Evolutionary conservation across 2,888 invertebrate genomes (phyloP), one percentile per base, ranked within the genome.

Genomic region (Stenodera caucasica): DNA sequence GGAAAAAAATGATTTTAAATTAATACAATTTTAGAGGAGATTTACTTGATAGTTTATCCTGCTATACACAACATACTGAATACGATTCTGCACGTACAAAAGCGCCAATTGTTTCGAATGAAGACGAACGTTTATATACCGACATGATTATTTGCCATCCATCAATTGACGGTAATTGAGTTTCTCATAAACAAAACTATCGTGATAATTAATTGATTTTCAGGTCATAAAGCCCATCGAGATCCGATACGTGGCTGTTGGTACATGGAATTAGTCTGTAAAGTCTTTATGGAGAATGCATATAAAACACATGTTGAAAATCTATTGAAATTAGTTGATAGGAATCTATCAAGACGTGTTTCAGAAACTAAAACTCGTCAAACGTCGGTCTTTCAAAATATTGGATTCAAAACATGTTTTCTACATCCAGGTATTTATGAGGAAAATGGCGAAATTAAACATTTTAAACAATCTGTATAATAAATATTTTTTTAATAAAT

Each of bases 191-290:
- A 23, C 7, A 49, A 21, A 18, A 12, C n/a, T 2, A 53, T n/a
- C 21, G 23, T 12, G 33, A 14, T 33, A 11, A 8, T 18, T 40
- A 57, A 18, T 14, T 32, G 32, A 35, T 15, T 74, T 69, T 7
- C 75, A 86, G 86, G 86, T 6, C 82, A 80, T 72, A 82, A 81
- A 67, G 85, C 90, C 0, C 84, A 84, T 74, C 84, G 90, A 57
- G 87, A 90, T 79, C 70, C 75, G 8, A 65, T 77, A 29, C 68
- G 73, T 14, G 90, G 90, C 49, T 87, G 88, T 49, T 90, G 90
- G 90, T 90, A 88, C 78, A 86, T 90, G 68, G 85, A 87, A 75
- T 80, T 82, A 66, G 80, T 90, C 69, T 90, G 89, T 78, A 77
- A 84, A 70, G 82, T 85, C 68, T 86, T 90, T 78, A 88, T 88